Evolutionary conservation across 2,113 vertebrate genomes (phyloP), one percentile per base, ranked within the genome.

Genomic region (Tragulus kanchil): DNA sequence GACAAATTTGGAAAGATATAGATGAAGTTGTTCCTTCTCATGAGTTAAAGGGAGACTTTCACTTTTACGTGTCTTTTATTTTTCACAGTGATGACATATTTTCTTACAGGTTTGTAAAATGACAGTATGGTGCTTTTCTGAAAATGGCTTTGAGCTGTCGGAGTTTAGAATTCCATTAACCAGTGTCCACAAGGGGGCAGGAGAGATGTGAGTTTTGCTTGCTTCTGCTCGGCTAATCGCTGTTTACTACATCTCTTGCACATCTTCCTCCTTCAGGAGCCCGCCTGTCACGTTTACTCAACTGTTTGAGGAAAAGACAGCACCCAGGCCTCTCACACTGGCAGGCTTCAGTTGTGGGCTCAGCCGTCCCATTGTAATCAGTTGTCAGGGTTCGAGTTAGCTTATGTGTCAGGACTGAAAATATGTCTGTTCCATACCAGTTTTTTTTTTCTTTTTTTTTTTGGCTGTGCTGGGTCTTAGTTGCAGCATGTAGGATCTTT

Each of bases 131-230:
- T 56, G n/a, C 52, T 50, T 78, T 89, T 61, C 59, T 61, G 0
- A 28, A 52, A 65, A 28, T 1, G 77, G 3, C 69, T 89, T 13
- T 15, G 23, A 26, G 12, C 54, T 3, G 23, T 48, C 4, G 1
- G 65, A 82, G 73, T 58, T n/a, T 54, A 71, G 45, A 61, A 83
- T 56, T 54, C 90, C 31, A 21, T 36, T 36, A 36, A 36, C 36
- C 36, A 25, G 1, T 6, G 14, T 11, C 58, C 98, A 25, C 98
- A 94, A 98, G 98, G 87, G 98, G 98, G 98, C 97, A 97, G 98
- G 92, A 97, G 97, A 94, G 97, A 75, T 6, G 4, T 0, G 6
- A 0, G 61, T 13, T 1, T 7, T 0, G 56, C 8, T 42, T 48
- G 77, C 1, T 1, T 4, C 4, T 0, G 5, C 56, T 5, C 3